phyloP scores from a whole-genome alignment of 2,113 vertebrate genomes.

The Hydrolagus affinis region DNA sequence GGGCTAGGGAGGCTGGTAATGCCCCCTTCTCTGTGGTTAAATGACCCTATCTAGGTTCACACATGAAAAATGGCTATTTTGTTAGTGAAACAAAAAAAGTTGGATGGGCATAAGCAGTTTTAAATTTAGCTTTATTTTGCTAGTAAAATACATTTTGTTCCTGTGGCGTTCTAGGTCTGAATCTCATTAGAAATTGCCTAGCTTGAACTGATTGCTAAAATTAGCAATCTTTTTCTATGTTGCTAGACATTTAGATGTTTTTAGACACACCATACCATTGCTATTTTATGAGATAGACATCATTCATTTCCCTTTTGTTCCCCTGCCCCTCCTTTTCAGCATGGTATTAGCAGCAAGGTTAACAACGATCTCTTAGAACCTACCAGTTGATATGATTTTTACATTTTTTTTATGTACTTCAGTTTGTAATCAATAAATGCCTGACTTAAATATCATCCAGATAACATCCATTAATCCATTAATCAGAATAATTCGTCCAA shows the following conservation, averaged over 20 bases:
- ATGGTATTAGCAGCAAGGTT: too few species aligned
- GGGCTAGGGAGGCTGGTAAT: too few species aligned
- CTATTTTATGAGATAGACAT: too few species aligned
- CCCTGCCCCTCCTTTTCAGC: too few species aligned
- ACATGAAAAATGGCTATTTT: too few species aligned
- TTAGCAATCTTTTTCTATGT: too few species aligned
- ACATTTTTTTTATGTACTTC: not conserved
- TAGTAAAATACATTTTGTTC: not conserved
- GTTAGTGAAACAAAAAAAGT: not conserved
- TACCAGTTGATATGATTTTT: not conserved
- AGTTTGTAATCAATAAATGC: not conserved
- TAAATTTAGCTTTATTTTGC: not conserved
- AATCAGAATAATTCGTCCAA: not conserved
- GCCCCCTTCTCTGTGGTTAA: too few species aligned
- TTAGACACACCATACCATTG: too few species aligned
- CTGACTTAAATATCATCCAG: not conserved
- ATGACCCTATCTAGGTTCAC: too few species aligned
- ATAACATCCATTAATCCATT: not conserved
- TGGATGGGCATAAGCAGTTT: not conserved
- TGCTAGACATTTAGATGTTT: too few species aligned
- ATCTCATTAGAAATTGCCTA: not conserved
- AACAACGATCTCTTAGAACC: not conserved
- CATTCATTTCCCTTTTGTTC: too few species aligned
- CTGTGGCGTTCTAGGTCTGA: not conserved
- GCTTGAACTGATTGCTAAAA: too few species aligned